Evolutionary conservation across 2,113 vertebrate species (phyloP).

Genomic region (Channa maculata): DNA sequence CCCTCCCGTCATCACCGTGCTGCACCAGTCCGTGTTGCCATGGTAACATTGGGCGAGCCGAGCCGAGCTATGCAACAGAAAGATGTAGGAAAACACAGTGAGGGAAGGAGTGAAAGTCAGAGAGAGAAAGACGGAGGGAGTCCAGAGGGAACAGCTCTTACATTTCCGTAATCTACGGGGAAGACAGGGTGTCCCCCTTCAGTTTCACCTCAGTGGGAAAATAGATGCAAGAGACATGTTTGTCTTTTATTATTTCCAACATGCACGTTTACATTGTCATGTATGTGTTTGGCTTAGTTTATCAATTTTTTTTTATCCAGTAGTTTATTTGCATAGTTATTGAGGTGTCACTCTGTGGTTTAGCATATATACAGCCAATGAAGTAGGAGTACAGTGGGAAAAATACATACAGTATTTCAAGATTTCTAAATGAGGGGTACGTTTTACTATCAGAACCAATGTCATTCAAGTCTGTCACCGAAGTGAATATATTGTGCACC

Average conservation of each 20-base stretch:
- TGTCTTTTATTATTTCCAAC: neutral
- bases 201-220: conserved; percentile 48
- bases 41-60: conserved; percentile 67
- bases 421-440: no score
- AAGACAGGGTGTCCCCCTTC: conserved; percentile 44
- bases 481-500: conserved; percentile 4
- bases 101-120: conserved; percentile 2
- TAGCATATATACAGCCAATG: neutral
- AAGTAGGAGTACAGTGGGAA: conserved; percentile 2
- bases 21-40: conserved; percentile 73
- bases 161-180: conserved; percentile 57
- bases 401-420: neutral
- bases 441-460: neutral
- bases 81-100: conserved; percentile 41
- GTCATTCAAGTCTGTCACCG: neutral
- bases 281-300: neutral
- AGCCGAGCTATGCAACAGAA: conserved; percentile 62
- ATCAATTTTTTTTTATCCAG: conserved; percentile 17
- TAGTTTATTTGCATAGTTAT: conserved; percentile 11
- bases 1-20: conserved; percentile 62
- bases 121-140: neutral
- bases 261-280: conserved; percentile 9
- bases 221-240: conserved; percentile 34
- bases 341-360: neutral
- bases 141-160: conserved; percentile 61